Percentiles rank a stretch among this genome's conserved stretches.
Conservation (phyloP, 2,797 vertebrate genomes). For the Alosa sapidissima region DNA sequence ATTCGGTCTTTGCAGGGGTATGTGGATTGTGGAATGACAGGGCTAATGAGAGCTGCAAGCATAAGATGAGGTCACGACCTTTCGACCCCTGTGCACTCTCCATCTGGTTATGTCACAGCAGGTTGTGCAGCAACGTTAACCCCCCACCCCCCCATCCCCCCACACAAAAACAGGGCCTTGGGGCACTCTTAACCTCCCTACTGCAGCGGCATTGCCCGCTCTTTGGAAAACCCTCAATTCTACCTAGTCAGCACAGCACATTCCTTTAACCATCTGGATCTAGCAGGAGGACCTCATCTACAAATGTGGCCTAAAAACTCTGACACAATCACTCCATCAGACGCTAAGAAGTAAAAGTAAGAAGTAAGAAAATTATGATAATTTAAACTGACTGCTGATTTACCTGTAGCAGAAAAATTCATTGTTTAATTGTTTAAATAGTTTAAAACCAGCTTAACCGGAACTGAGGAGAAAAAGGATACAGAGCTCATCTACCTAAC, state of each 20-base stretch:
- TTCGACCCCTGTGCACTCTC: slow-evolving; percentile 15
- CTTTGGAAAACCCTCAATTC: not conserved
- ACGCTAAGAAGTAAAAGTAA: not conserved
- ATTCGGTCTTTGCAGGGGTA: not conserved
- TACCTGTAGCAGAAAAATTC: not conserved
- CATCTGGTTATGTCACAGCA: slow-evolving; percentile 27
- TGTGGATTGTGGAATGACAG: not conserved
- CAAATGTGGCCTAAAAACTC: not conserved
- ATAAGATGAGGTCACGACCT: slow-evolving; percentile 7
- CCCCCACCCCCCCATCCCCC: not conserved
- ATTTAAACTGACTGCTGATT: too few species aligned
- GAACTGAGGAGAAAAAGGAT: not conserved
- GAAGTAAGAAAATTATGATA: not conserved
- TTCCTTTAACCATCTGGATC: slow-evolving; percentile 23
- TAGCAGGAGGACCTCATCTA: not conserved
- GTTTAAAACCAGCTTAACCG: not conserved
- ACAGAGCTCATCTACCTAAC: not conserved
- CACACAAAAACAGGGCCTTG: not conserved
- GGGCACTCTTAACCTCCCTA: not conserved
- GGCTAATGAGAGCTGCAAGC: slow-evolving; percentile 26
- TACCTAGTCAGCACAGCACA: not conserved
- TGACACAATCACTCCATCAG: not conserved
- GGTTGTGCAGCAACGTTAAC: not conserved
- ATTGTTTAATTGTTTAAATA: not conserved
- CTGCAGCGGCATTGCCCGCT: not conserved